These are phyloP conservation scores for Sebastes minor DNA, from an alignment of 2,797 vertebrate genomes.

Conservation along the genomic window DNA sequence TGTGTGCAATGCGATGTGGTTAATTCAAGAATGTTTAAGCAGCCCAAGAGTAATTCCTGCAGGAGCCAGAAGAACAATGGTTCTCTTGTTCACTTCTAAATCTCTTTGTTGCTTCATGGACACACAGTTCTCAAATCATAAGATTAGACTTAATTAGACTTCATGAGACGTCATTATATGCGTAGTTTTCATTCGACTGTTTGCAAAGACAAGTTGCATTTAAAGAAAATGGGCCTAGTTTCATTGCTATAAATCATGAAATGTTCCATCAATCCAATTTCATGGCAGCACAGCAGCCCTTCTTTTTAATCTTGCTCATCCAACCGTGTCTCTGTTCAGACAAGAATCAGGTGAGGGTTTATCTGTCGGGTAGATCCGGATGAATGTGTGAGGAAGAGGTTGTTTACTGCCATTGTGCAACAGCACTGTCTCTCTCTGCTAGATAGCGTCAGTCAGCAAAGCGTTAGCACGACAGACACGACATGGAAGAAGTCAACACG, in stretches of 20 bases:
- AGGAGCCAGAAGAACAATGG: conserved; percentile 78
- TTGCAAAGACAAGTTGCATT: neutral
- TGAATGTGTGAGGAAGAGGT: conserved; percentile 26
- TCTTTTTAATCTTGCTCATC: conserved; percentile 20
- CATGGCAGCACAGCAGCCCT: neutral
- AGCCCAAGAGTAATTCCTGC: conserved; percentile 76
- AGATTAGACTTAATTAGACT: conserved; percentile 43
- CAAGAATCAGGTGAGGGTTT: conserved; percentile 31
- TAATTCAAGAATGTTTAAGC: conserved; percentile 81
- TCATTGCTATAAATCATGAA: neutral
- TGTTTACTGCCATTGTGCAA: conserved; percentile 67
- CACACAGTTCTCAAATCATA: conserved; percentile 43
- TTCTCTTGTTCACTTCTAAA: conserved; percentile 77
- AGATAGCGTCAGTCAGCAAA: conserved; percentile 52
- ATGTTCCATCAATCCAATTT: neutral
- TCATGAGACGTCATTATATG: conserved; percentile 4
- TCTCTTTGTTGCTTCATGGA: conserved; percentile 62
- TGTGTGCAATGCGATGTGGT: conserved; percentile 55
- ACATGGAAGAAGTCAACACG: conserved; percentile 21
- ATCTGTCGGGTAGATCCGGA: conserved; percentile 33
- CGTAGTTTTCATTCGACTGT: neutral
- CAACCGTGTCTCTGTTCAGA: conserved; percentile 20
- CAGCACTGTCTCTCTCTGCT: conserved; percentile 28
- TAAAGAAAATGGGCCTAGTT: neutral
- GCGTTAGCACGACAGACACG: conserved; percentile 15